Evolutionary conservation across 1,140 invertebrate species (phyloP).

Genomic region (Myzus persicae): DNA sequence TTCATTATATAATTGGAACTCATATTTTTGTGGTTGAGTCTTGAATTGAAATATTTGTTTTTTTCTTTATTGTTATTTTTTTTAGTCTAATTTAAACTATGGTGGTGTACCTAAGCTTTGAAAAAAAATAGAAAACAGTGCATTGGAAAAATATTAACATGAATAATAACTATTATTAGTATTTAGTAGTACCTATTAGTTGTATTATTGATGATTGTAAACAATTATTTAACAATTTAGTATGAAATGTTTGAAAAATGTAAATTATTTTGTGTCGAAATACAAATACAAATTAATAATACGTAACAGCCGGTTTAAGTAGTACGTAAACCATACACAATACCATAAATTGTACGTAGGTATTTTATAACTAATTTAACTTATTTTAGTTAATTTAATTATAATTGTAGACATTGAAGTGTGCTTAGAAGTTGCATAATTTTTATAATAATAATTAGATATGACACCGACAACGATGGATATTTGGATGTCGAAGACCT

Average conservation of each 20-base stretch:
- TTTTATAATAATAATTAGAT: slow-evolving; percentile 4
- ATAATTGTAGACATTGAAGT: neutral
- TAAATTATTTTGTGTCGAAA: neutral
- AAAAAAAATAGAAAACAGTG: neutral
- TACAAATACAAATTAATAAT: no score
- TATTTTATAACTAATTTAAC: neutral
- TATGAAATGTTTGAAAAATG: neutral
- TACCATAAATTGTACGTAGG: no score
- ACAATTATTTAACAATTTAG: neutral
- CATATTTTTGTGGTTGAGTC: neutral
- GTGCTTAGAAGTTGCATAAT: neutral
- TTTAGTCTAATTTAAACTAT: neutral
- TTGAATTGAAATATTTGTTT: no score
- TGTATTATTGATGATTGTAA: neutral
- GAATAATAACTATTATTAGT: neutral
- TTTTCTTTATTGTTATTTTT: no score
- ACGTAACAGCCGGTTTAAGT: neutral
- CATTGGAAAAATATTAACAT: neutral
- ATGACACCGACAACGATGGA: slow-evolving; percentile 44
- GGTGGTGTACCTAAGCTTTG: no score
- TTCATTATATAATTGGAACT: neutral
- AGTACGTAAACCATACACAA: no score
- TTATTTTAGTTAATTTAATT: neutral
- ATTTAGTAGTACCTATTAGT: no score
- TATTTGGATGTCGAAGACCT: slow-evolving; percentile 39